These are phyloP conservation scores for Pica pica DNA, from an alignment of 2,113 vertebrate species.

Conservation along the genomic window DNA sequence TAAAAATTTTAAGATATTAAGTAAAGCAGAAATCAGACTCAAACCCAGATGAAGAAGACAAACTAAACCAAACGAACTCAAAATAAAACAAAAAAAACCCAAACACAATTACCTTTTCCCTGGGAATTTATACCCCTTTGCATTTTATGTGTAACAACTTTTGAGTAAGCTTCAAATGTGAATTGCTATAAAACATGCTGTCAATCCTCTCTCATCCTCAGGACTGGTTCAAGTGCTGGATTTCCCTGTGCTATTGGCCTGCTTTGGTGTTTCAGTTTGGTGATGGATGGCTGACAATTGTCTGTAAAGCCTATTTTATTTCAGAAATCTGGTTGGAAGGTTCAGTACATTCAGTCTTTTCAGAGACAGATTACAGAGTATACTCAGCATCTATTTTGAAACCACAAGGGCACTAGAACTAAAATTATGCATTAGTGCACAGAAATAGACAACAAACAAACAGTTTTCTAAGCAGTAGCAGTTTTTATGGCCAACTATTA, in stretches of 20 bases:
- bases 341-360: not conserved
- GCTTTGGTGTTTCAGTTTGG: not conserved
- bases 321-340: not conserved
- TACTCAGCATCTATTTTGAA: not conserved
- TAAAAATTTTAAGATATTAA: not conserved
- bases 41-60: not conserved
- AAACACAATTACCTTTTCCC: not conserved
- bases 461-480: not conserved
- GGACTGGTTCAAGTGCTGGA: not conserved
- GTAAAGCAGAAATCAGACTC: not conserved
- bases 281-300: not conserved
- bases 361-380: not conserved
- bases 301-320: not conserved
- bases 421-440: not conserved
- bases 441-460: not conserved
- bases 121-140: not conserved
- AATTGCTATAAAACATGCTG: not conserved
- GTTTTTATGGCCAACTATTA: not conserved
- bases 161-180: not conserved
- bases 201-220: not conserved
- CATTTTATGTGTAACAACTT: not conserved
- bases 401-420: not conserved
- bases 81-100: not conserved
- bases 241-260: not conserved
- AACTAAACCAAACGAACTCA: not conserved